These are phyloP conservation scores for Lepidurus arcticus DNA, from an alignment of 1,140 invertebrate species.

Conservation along the genomic window DNA sequence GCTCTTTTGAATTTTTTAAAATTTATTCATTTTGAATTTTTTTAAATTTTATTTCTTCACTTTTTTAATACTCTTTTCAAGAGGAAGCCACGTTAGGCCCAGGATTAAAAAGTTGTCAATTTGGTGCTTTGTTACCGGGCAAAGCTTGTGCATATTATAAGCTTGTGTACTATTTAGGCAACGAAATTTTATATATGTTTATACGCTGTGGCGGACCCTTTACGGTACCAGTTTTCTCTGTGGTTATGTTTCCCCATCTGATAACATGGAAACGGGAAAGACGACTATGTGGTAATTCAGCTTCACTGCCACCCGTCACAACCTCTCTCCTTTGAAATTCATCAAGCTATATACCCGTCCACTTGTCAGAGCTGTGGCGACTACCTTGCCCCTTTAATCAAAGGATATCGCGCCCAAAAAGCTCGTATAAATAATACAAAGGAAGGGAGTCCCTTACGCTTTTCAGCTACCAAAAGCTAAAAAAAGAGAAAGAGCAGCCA, in stretches of 20 bases:
- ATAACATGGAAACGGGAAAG: neutral
- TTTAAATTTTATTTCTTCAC: neutral
- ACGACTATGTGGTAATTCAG: conserved; percentile 10
- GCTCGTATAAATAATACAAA: neutral
- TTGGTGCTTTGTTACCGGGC: too few relatives aligned
- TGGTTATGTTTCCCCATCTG: conserved; percentile 4
- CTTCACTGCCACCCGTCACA: conserved; percentile 13
- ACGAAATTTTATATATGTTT: too few relatives aligned
- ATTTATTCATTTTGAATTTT: neutral
- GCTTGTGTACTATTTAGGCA: too few relatives aligned
- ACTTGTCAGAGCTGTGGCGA: conserved; percentile 9
- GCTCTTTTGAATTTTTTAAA: neutral
- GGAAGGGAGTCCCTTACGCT: too few relatives aligned
- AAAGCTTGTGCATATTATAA: too few relatives aligned
- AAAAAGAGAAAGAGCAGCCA: neutral
- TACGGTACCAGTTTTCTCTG: neutral
- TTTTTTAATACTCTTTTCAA: neutral
- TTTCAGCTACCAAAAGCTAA: neutral
- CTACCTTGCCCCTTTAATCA: conserved; percentile 6
- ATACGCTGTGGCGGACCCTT: too few relatives aligned
- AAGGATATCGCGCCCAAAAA: conserved; percentile 1
- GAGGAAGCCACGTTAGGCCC: too few relatives aligned
- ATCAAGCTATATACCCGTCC: neutral
- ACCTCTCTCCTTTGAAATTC: conserved; percentile 10
- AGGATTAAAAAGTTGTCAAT: too few relatives aligned